Conservation (phyloP, 2,797 vertebrate genomes). For the Syncerus caffer region DNA sequence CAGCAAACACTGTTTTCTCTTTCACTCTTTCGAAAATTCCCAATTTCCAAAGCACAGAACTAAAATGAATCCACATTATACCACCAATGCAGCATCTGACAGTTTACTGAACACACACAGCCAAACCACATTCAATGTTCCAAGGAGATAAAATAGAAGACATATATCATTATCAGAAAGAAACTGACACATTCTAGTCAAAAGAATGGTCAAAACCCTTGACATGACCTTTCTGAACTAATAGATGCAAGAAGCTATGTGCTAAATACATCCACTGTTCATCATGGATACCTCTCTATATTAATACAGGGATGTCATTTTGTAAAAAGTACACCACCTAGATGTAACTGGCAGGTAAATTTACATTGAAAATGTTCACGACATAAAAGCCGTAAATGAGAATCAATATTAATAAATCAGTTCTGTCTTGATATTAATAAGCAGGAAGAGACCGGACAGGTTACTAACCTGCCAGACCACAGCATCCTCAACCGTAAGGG, state of each 20-base stretch:
- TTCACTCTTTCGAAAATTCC: not conserved
- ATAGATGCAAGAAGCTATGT: not conserved
- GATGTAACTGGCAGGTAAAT: not conserved
- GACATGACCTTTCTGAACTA: not conserved
- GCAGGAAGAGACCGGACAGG: not conserved
- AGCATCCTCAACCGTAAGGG: not conserved
- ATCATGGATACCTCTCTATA: not conserved
- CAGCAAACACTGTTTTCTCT: not conserved
- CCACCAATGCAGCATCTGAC: not conserved
- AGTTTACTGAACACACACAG: not conserved
- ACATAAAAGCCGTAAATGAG: not conserved
- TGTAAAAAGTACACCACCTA: not conserved
- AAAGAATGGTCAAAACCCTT: not conserved
- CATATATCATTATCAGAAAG: not conserved
- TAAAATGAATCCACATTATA: not conserved
- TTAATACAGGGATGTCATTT: not conserved
- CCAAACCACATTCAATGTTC: not conserved
- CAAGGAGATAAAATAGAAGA: not conserved
- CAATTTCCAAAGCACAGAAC: slow-evolving; percentile 9
- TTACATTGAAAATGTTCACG: not conserved
- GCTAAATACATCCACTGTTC: not conserved
- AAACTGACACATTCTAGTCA: not conserved
- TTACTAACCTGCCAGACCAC: not conserved
- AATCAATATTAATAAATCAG: not conserved
- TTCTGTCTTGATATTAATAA: not conserved